Conservation (phyloP, 2,888 invertebrate species). For the Ceriagrion tenellum region DNA sequence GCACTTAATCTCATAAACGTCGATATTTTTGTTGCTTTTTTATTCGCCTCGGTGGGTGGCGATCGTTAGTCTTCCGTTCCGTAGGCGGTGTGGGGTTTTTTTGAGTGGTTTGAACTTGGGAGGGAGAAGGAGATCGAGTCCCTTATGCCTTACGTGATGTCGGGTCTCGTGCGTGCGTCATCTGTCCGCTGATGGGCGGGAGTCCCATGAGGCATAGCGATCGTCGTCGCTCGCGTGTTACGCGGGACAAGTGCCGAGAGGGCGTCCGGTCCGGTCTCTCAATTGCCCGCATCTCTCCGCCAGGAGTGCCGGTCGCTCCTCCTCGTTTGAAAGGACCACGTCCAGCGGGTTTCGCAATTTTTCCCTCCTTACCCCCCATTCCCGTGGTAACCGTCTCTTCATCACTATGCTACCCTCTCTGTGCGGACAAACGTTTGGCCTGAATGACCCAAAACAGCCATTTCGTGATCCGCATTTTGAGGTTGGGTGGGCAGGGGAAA, state of each 20-base stretch:
- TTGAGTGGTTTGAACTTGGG: background rate
- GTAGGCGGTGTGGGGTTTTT: background rate
- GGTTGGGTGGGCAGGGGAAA: too few relatives aligned
- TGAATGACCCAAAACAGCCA: background rate
- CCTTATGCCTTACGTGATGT: background rate
- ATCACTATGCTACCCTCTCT: background rate
- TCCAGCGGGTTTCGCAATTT: background rate
- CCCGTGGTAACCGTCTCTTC: background rate
- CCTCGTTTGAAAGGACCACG: background rate
- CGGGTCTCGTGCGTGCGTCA: background rate
- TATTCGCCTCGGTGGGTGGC: background rate
- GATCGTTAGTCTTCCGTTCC: background rate
- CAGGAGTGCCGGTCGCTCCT: background rate
- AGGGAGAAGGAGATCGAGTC: background rate
- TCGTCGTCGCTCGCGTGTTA: background rate
- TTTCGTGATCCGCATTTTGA: too few relatives aligned
- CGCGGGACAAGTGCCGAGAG: background rate
- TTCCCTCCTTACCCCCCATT: background rate
- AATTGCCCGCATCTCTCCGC: background rate
- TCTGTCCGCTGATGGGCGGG: background rate
- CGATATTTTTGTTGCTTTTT: background rate
- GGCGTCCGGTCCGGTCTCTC: background rate
- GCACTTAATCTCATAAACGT: slow-evolving; percentile 19
- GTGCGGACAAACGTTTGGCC: background rate
- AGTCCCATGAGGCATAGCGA: background rate